These are phyloP conservation scores for Chironomus tentans DNA, from an alignment of 2,888 invertebrate species.

Conservation along the genomic window DNA sequence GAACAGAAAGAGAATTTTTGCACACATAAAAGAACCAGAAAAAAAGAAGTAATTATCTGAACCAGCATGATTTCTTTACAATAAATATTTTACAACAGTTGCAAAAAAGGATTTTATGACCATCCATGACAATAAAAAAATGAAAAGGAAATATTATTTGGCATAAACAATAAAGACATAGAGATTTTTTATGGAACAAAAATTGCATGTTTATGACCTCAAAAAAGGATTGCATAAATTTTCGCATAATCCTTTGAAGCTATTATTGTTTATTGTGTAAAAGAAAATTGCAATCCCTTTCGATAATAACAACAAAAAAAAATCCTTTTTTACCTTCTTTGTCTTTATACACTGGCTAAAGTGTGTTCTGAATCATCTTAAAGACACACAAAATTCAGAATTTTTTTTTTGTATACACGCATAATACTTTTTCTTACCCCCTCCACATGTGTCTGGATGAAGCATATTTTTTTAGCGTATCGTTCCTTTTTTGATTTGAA, in stretches of 20 bases:
- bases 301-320: background rate
- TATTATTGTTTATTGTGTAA: background rate
- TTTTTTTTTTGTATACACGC: background rate
- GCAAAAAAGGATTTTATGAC: slow-evolving; percentile 20
- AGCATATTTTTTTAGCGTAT: background rate
- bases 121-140: background rate
- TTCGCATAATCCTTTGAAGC: background rate
- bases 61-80: background rate
- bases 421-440: slow-evolving; percentile 9
- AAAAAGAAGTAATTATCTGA: background rate
- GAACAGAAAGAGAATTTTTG: too few species aligned
- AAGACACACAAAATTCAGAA: background rate
- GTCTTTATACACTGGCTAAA: background rate
- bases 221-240: background rate
- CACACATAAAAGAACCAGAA: background rate
- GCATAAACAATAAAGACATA: background rate
- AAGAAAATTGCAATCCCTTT: background rate
- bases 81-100: background rate
- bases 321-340: background rate
- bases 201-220: background rate
- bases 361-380: slow-evolving; percentile 9
- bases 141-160: background rate
- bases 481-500: background rate
- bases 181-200: background rate
- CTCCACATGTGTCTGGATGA: background rate